Conservation (phyloP, 1,140 invertebrate species). For the Bombus impatiens region DNA sequence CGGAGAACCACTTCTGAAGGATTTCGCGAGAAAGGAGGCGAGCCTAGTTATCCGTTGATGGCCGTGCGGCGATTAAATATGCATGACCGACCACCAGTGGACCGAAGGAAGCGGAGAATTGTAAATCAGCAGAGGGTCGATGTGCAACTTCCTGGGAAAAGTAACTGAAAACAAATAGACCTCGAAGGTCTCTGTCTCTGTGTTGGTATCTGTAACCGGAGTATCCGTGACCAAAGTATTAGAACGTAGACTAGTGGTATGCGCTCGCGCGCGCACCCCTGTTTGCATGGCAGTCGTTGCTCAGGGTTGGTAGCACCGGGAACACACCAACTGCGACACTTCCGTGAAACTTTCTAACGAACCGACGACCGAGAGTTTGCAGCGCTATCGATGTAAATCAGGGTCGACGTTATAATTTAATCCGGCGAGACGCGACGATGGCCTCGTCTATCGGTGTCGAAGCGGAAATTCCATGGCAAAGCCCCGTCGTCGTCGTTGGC, state of each 20-base stretch:
- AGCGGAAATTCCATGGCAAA: conserved; percentile 6
- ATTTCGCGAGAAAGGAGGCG: background rate
- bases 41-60: conserved; percentile 49
- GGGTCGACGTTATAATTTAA: conserved; percentile 61
- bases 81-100: conserved; percentile 52
- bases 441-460: conserved; percentile 36
- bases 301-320: conserved; percentile 9
- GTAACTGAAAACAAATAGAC: conserved; percentile 52
- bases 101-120: conserved; percentile 58
- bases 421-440: conserved; percentile 1
- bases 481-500: background rate
- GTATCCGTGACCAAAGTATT: background rate
- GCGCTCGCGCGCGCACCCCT: background rate
- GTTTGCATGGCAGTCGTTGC: conserved; percentile 47
- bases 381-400: conserved; percentile 57
- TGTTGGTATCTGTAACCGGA: background rate
- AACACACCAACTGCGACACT: conserved; percentile 47
- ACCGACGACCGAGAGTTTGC: conserved; percentile 20
- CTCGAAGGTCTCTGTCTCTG: background rate
- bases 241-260: background rate
- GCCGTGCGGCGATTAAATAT: conserved; percentile 63
- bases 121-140: conserved; percentile 54
- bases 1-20: background rate
- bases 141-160: conserved; percentile 41
- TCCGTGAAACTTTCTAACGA: conserved; percentile 58